phyloP scores from a whole-genome alignment of 2,888 invertebrate genomes.

The Drosophila pegasa region DNA sequence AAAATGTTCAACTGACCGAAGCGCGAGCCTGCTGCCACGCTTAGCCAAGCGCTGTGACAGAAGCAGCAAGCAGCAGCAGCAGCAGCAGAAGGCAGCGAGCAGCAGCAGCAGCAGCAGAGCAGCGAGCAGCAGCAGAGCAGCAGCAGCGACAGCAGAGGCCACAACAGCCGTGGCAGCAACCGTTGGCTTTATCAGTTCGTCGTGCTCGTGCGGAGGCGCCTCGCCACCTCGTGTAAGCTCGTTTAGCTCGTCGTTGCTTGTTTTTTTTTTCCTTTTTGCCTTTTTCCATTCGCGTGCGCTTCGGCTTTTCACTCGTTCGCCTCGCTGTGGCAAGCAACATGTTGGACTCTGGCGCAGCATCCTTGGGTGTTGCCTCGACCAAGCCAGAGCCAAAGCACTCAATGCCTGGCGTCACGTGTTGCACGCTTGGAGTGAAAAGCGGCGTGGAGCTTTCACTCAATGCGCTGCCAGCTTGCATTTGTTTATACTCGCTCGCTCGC shows the following conservation, averaged over 20 bases:
- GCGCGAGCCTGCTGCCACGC: conserved; percentile 67
- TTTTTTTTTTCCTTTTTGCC: not conserved
- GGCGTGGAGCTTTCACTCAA: conserved; percentile 42
- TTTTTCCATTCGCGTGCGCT: conserved; percentile 1
- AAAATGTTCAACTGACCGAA: conserved; percentile 80
- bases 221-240: conserved; percentile 12
- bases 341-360: conserved; percentile 68
- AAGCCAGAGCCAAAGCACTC: conserved; percentile 51
- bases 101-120: conserved; percentile 18
- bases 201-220: conserved; percentile 37
- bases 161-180: conserved; percentile 6
- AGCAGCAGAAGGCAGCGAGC: conserved; percentile 13
- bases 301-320: conserved; percentile 42
- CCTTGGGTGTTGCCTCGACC: conserved; percentile 61
- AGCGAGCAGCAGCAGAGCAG: conserved; percentile 1
- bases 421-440: conserved; percentile 68
- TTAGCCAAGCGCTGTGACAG: conserved; percentile 50
- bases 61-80: conserved; percentile 8
- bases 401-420: conserved; percentile 69
- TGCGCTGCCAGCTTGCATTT: conserved; percentile 57
- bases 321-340: conserved; percentile 65
- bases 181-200: conserved; percentile 76
- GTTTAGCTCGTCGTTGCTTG: conserved; percentile 1
- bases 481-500: conserved; percentile 67
- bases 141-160: not conserved